Evolutionary conservation across 2,113 vertebrate genomes (phyloP).

Genomic region (Mesoclemmys tuberculata): DNA sequence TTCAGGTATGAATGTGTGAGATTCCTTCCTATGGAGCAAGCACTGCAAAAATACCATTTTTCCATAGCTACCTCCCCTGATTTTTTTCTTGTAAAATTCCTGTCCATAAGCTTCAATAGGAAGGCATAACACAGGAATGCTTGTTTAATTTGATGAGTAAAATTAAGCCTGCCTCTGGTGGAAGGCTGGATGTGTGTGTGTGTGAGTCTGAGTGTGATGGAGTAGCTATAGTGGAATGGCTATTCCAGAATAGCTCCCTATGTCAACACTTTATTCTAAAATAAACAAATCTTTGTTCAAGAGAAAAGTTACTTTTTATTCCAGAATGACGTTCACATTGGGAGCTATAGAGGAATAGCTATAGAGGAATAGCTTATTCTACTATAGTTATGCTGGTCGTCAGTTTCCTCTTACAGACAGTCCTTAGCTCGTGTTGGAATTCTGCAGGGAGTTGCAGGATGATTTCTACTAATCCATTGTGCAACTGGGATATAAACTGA

Average conservation of each 20-base stretch:
- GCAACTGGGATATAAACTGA: background rate
- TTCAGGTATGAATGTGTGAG: constrained; percentile 55
- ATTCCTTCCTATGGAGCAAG: constrained; percentile 64
- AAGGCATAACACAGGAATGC: constrained; percentile 35
- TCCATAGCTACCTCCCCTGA: constrained; percentile 16
- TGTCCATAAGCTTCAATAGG: background rate
- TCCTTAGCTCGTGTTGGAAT: background rate
- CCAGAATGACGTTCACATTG: background rate
- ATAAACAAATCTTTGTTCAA: background rate
- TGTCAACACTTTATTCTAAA: constrained; percentile 11
- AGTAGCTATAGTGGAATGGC: too few relatives aligned
- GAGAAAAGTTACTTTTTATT: background rate
- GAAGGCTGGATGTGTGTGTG: too few relatives aligned
- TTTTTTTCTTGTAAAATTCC: constrained; percentile 14
- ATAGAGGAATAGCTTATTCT: fast-evolving
- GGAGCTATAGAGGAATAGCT: background rate
- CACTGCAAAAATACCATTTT: constrained; percentile 52
- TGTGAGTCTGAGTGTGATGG: too few relatives aligned
- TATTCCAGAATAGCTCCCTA: too few relatives aligned
- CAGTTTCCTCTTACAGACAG: background rate
- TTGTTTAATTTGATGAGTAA: constrained; percentile 65
- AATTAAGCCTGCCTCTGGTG: constrained; percentile 39
- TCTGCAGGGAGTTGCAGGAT: background rate
- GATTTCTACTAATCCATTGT: background rate
- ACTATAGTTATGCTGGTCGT: background rate